Base-by-base conservation (phyloP, 2,797 vertebrate genomes). In the Callimico goeldii region DNA sequence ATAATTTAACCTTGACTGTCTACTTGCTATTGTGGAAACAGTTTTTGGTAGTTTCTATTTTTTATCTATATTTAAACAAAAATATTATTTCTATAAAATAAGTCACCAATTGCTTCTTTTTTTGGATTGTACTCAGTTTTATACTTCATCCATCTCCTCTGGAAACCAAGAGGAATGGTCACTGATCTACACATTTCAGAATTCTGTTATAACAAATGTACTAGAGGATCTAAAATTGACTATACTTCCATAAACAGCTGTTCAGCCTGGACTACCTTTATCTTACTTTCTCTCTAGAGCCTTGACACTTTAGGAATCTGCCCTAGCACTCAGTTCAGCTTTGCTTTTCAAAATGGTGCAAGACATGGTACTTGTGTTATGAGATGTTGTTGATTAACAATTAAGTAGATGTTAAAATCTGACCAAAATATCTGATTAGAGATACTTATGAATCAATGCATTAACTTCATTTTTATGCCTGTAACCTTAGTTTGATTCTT, bases 21-120 rank as follows among this genome's bases (percentile, higher is more conserved):
- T 96, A 93, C 57, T 92, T 96, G 88, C 77, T 86, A 6, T 83
- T 97, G 95, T 77, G 36, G 94, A 92, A 96, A 96, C 97, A 22
- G 20, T 97, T 96, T 87, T 82, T 96, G 95, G 75, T 75, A 87
- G 91, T 96, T 94, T 98, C 90, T 95, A 95, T 91, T 89, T 96
- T 96, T 96, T 61, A 96, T 96, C 94, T 95, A 58, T 97, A 98
- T 96, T 97, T 97, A 98, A 98, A 97, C 77, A 97, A 96, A 98
- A 93, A 98, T 95, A 94, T 98, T 96, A 96, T 11, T 88, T 2
- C 24, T 93, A 75, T 97, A 97, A 84, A 96, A 94, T 88, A 98
- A 46, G 19, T 81, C 96, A 94, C 58, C 48, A 95, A 46, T 85
- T 84, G 95, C 89, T 98, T 96, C 64, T 96, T 70, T 93, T 82